Evolutionary conservation across 2,888 invertebrate genomes (phyloP), one percentile per base, ranked within the genome.

Genomic region (Merodon equestris): DNA sequence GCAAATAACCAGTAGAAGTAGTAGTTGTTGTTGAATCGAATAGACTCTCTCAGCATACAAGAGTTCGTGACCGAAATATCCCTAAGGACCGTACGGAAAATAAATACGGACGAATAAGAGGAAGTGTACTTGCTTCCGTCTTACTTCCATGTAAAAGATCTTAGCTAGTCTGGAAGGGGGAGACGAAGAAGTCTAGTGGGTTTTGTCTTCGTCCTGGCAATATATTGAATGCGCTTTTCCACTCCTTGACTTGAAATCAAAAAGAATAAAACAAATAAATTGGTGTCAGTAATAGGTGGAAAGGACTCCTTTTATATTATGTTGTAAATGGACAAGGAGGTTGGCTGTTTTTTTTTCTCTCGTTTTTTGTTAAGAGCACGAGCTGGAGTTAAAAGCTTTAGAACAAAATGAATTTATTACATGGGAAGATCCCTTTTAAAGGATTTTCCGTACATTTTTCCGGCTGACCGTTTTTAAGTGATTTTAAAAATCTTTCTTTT

Each of bases 61-160:
- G 19, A 57, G 58, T 60, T 71, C 75, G 71, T 75, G 75, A 75
- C 71, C 58, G 42, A 64, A 75, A 64, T 68, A 54, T 15, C 53
- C 19, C 47, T 9, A 19, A 18, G 58, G 53, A 27, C 15, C 1
- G 42, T 54, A 19, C 34, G 10, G 13, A n/a, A 36, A 19, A 27
- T 9, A 36, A 36, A 36, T 10, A 36, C 36, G 10, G 15, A n/a
- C n/a, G n/a, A n/a, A n/a, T n/a, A n/a, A n/a, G 14, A 42, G 45
- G 10, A 19, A 40, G 27, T 27, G 7, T 34, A 42, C 10, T 15
- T 14, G 7, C 27, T 27, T 27, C 27, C 27, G 27, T 27, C 27
- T 27, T 27, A 27, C 27, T 27, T 27, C 7, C 17, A 34, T n/a
- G n/a, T n/a, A n/a, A n/a, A n/a, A n/a, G n/a, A 15, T 34, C 17